phyloP scores from a whole-genome alignment of 2,113 vertebrate species.

The Mus musculus region DNA sequence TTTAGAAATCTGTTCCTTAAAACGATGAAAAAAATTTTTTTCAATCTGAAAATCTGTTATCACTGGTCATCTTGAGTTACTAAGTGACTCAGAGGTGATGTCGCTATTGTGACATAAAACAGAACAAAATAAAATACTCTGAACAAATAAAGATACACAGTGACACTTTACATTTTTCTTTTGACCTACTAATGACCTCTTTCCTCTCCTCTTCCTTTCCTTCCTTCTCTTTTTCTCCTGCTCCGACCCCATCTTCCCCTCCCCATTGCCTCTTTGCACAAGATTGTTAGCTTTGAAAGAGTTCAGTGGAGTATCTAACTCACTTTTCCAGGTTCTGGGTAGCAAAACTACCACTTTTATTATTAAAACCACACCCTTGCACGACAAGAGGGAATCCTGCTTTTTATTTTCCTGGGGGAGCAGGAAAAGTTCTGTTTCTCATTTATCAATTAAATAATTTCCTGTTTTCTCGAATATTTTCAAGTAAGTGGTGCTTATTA shows the following conservation, averaged over 20 bases:
- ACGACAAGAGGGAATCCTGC: not conserved
- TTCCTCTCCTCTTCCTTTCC: not conserved
- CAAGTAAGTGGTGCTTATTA: slow-evolving; percentile 4
- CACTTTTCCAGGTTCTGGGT: not conserved
- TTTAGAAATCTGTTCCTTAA: slow-evolving; percentile 40
- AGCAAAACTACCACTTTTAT: not conserved
- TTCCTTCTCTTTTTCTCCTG: not conserved
- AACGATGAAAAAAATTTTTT: not conserved
- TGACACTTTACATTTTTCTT: slow-evolving; percentile 29
- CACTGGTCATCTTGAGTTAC: not conserved
- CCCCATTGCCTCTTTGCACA: not conserved
- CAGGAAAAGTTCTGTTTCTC: not conserved
- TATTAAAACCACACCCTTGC: slow-evolving; percentile 19
- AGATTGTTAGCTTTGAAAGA: not conserved
- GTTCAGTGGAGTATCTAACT: not conserved
- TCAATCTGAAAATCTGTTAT: slow-evolving; percentile 12
- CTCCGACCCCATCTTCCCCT: no score
- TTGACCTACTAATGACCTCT: not conserved
- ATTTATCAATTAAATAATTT: slow-evolving; percentile 55
- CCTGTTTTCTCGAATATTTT: slow-evolving; percentile 41
- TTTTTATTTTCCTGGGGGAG: not conserved
- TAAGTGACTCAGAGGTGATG: not conserved
- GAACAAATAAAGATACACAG: not conserved
- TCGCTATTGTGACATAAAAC: not conserved
- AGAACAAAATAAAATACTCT: not conserved